Conservation (phyloP, 1,140 invertebrate genomes). For the Eufriesea mexicana region DNA sequence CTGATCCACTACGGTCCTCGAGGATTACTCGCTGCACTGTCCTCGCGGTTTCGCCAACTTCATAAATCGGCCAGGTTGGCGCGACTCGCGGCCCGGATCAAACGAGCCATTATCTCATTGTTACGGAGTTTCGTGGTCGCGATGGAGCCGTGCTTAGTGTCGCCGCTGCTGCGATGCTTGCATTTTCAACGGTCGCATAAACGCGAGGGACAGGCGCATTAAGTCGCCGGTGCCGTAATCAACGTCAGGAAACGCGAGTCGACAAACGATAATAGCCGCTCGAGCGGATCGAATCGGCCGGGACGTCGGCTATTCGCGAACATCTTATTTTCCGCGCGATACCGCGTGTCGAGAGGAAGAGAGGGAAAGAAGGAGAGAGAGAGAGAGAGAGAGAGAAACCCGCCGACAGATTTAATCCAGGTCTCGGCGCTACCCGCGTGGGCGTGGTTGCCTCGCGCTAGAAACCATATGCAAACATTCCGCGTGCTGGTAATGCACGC, state of each 20-base stretch:
- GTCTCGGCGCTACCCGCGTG: neutral
- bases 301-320: constrained; percentile 19
- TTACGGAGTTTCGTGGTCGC: constrained; percentile 2
- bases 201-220: constrained; percentile 23
- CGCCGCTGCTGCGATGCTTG: neutral
- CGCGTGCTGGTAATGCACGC: no score
- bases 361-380: neutral
- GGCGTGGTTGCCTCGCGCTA: neutral
- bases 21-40: neutral
- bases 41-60: neutral
- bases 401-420: constrained; percentile 22
- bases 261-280: constrained; percentile 37
- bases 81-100: neutral
- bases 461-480: neutral
- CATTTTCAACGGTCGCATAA: constrained; percentile 24
- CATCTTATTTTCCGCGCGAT: constrained; percentile 40
- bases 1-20: neutral
- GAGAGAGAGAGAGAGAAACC: neutral
- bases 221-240: constrained; percentile 28
- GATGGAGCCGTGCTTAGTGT: neutral
- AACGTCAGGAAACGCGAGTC: constrained; percentile 29
- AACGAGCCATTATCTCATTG: constrained; percentile 1
- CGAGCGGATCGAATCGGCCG: constrained; percentile 33
- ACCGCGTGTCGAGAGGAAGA: neutral
- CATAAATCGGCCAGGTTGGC: neutral